phyloP scores from a whole-genome alignment of 1,140 invertebrate species.

The Lasioglossum baleicum region DNA sequence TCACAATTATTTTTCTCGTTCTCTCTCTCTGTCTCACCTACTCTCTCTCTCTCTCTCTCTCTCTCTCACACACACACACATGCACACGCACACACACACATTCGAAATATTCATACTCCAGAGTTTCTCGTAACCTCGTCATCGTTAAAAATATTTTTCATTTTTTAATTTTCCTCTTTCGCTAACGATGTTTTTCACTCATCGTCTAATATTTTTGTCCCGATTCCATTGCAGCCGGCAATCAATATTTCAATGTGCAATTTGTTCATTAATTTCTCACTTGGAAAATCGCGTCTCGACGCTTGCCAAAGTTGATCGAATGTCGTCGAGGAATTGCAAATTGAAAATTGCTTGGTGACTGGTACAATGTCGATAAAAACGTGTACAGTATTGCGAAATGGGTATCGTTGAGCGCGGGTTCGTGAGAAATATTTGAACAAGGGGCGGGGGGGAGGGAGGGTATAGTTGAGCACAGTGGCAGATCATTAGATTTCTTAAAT shows the following conservation, averaged over 20 bases:
- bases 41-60: neutral
- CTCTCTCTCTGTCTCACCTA: neutral
- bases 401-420: neutral
- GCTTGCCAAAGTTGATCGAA: no score
- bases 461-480: no score
- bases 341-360: neutral
- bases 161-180: conserved; percentile 2
- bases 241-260: neutral
- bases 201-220: neutral
- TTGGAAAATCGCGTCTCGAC: neutral
- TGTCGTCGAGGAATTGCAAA: neutral
- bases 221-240: neutral
- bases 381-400: neutral
- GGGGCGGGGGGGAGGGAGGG: no score
- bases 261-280: neutral
- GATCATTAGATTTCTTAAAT: no score
- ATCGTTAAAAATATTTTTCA: conserved; percentile 19
- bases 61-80: no score
- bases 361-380: neutral
- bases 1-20: neutral
- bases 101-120: no score
- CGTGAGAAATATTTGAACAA: neutral
- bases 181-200: neutral
- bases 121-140: neutral
- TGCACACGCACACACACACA: no score